Conservation (phyloP, 2,888 invertebrate species). For the Ochropacha duplaris region DNA sequence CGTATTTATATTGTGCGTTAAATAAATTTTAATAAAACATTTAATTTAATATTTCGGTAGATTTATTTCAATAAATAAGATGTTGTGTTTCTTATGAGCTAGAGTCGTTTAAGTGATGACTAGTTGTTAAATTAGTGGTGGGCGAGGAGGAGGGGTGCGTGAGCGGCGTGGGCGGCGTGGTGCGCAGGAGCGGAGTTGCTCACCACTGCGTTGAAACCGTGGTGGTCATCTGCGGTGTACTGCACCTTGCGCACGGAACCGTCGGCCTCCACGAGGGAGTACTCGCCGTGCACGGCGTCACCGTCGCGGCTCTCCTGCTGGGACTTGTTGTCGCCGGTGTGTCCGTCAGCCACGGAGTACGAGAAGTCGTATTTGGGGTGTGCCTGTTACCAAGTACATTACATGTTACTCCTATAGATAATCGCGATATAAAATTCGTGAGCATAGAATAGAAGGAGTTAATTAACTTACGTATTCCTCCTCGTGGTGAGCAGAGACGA, state of each 20-base stretch:
- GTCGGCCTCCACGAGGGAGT: slow-evolving; percentile 73
- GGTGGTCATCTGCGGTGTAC: slow-evolving; percentile 80
- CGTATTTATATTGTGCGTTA: neutral
- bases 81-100: neutral
- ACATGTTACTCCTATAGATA: neutral
- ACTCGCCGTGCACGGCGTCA: slow-evolving; percentile 83
- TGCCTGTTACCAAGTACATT: slow-evolving; percentile 50
- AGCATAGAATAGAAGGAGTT: neutral
- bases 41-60: slow-evolving; percentile 6
- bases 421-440: neutral
- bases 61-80: slow-evolving; percentile 13
- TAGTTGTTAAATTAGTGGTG: slow-evolving; percentile 38
- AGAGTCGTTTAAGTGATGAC: neutral
- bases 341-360: slow-evolving; percentile 82
- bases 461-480: slow-evolving; percentile 58
- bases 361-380: slow-evolving; percentile 83
- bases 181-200: slow-evolving; percentile 63
- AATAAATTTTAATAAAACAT: neutral
- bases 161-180: slow-evolving; percentile 40
- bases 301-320: slow-evolving; percentile 84
- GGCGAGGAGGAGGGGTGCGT: slow-evolving; percentile 43
- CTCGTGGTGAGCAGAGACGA: slow-evolving; percentile 44
- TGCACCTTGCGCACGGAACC: slow-evolving; percentile 79
- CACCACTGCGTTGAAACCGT: slow-evolving; percentile 75
- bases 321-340: slow-evolving; percentile 84